These are phyloP conservation scores for Atherinosoma microstoma DNA, from an alignment of 2,797 vertebrate genomes.

Conservation along the genomic window DNA sequence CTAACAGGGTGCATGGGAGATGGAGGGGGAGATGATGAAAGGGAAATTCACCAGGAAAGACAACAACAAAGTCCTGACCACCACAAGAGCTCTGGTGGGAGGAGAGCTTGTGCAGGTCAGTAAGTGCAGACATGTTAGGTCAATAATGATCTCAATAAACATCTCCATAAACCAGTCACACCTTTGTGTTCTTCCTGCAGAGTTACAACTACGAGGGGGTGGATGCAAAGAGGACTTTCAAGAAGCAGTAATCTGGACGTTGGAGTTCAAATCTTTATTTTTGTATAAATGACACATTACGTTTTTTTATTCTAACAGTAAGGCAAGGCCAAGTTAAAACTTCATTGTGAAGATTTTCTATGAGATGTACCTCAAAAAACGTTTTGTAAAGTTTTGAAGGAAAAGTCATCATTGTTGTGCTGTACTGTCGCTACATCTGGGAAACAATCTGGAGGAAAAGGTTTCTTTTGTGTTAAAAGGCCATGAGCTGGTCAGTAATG, in stretches of 20 bases:
- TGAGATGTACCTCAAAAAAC: conserved; percentile 38
- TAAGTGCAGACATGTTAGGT: background rate
- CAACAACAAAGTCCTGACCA: conserved; percentile 87
- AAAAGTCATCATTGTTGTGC: background rate
- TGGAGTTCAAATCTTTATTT: conserved; percentile 46
- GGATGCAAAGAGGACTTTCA: conserved; percentile 92
- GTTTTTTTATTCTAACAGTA: conserved; percentile 23
- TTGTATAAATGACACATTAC: conserved; percentile 23
- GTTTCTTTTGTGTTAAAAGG: background rate
- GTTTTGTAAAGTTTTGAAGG: conserved; percentile 8
- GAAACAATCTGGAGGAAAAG: background rate
- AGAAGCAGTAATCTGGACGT: conserved; percentile 82
- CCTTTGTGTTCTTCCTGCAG: conserved; percentile 73
- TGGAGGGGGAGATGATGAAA: conserved; percentile 85
- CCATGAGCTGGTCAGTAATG: background rate
- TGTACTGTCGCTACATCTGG: background rate
- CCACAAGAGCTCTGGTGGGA: conserved; percentile 81
- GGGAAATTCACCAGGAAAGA: conserved; percentile 90
- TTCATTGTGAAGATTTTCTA: conserved; percentile 13
- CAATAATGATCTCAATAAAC: background rate
- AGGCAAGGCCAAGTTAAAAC: background rate
- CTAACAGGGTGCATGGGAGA: conserved; percentile 87
- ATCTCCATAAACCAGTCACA: background rate
- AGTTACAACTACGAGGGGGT: conserved; percentile 90
- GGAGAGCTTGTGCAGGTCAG: conserved; percentile 92